These are phyloP conservation scores for Brachymystax lenok DNA, from an alignment of 2,797 vertebrate genomes.

Conservation along the genomic window DNA sequence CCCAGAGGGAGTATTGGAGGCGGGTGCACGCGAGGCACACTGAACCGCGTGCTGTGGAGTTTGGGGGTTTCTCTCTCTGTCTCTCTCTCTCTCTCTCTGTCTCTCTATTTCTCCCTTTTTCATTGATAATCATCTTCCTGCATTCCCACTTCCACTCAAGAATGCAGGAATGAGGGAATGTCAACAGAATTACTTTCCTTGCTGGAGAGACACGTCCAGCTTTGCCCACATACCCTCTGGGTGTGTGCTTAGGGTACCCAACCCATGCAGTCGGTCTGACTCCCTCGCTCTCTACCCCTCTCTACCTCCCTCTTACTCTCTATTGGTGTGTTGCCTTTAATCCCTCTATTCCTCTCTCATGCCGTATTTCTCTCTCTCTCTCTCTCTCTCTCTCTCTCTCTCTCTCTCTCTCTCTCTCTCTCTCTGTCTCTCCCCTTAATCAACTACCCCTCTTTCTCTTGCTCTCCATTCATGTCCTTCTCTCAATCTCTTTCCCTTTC, in stretches of 20 bases:
- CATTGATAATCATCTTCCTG: too few species aligned
- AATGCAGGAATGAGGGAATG: constrained; percentile 49
- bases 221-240: constrained; percentile 34
- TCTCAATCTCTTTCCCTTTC: constrained; percentile 67
- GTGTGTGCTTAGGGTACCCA: constrained; percentile 31
- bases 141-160: too few species aligned
- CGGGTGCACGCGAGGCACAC: constrained; percentile 67
- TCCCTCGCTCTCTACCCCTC: too few species aligned
- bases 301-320: neutral
- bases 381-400: too few species aligned
- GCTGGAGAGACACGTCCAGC: constrained; percentile 29
- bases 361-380: too few species aligned
- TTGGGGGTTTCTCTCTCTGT: neutral
- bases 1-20: constrained; percentile 35
- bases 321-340: too few species aligned
- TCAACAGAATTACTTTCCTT: constrained; percentile 58
- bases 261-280: constrained; percentile 7
- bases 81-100: constrained; percentile 4
- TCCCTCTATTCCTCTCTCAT: too few species aligned
- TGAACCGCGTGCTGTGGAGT: constrained; percentile 63
- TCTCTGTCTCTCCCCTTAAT: constrained; percentile 43
- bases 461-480: constrained; percentile 54
- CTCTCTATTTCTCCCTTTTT: constrained; percentile 50
- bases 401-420: too few species aligned
- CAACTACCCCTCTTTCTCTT: constrained; percentile 52